Conservation (phyloP, 2,797 vertebrate genomes). For the Thunnus albacares region DNA sequence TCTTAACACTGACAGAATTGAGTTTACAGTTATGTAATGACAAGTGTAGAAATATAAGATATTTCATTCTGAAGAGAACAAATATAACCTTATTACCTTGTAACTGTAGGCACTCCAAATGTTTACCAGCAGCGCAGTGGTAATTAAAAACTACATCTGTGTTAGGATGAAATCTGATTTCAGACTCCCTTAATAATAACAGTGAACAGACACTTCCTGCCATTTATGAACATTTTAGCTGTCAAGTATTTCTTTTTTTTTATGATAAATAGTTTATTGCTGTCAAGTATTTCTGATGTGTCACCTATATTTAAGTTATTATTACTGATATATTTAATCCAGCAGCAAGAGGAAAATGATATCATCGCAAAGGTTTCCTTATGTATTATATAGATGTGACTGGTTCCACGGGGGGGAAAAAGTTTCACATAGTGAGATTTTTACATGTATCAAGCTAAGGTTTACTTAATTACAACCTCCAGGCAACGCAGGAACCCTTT, state of each 20-base stretch:
- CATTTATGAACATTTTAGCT: slow-evolving; percentile 85
- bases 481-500: slow-evolving; percentile 99
- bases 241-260: slow-evolving; percentile 84
- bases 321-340: slow-evolving; percentile 99
- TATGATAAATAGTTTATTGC: too few species aligned
- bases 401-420: slow-evolving; percentile 85
- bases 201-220: slow-evolving; percentile 60
- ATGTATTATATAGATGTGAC: slow-evolving; percentile 98
- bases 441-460: slow-evolving; percentile 99
- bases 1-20: slow-evolving; percentile 27
- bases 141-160: slow-evolving; percentile 83
- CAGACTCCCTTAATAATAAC: slow-evolving; percentile 68
- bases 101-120: slow-evolving; percentile 78
- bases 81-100: slow-evolving; percentile 67
- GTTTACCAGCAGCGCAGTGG: slow-evolving; percentile 71
- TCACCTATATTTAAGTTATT: slow-evolving; percentile 95
- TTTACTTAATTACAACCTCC: slow-evolving; percentile 99
- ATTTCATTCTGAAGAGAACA: slow-evolving; percentile 58
- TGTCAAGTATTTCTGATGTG: slow-evolving; percentile 87
- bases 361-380: slow-evolving; percentile 94
- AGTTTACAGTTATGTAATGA: slow-evolving; percentile 60
- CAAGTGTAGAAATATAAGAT: slow-evolving; percentile 49
- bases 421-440: slow-evolving; percentile 97
- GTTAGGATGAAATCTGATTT: slow-evolving; percentile 81
- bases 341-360: slow-evolving; percentile 93